Evolutionary conservation across 37 sponge, comb jelly and placozoan genomes (phyloP), one percentile per base, ranked within the genome.

Genomic region (Spongilla lacustris): DNA sequence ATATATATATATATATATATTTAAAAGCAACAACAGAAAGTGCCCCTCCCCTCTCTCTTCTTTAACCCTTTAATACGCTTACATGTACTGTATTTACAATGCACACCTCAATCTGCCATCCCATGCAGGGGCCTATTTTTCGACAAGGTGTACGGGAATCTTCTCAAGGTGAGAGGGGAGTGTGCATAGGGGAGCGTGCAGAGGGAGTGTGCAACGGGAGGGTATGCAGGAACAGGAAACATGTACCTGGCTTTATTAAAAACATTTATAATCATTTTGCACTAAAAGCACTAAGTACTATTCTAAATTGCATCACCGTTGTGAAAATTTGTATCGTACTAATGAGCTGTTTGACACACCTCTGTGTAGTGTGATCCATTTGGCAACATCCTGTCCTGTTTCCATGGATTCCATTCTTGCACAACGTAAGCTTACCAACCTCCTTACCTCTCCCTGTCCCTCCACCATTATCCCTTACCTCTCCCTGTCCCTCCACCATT

Each of bases 121-220:
- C 19, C 58, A 58, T 81, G 9, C 37, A 96, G 98, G 27, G 98
- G 98, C 0, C 77, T 97, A 30, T 83, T 95, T 21, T 97, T 93
- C 84, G 98, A 97, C 86, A 93, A 85, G 38, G 73, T 31, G 2
- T 89, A 91, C 82, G 98, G 98, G 3, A 97, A 95, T 36, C 67
- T 95, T 2, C 69, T 97, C 19, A 97, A 97, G 82, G 96, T 71
- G 70, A 78, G 70, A 73, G 79, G 27, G 50, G 69, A 29, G 26
- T 32, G 10, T 72, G 68, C 36, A 26, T 87, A n/a, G n/a, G n/a
- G n/a, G n/a, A n/a, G n/a, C n/a, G n/a, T n/a, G n/a, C n/a, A n/a
- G n/a, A n/a, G n/a, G n/a, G n/a, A n/a, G n/a, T n/a, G n/a, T n/a
- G n/a, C n/a, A n/a, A n/a, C n/a, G n/a, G n/a, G n/a, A n/a, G n/a